Evolutionary conservation across 2,888 invertebrate genomes (phyloP), one percentile per base, ranked within the genome.

Genomic region (Ramazzottius varieornatus): DNA sequence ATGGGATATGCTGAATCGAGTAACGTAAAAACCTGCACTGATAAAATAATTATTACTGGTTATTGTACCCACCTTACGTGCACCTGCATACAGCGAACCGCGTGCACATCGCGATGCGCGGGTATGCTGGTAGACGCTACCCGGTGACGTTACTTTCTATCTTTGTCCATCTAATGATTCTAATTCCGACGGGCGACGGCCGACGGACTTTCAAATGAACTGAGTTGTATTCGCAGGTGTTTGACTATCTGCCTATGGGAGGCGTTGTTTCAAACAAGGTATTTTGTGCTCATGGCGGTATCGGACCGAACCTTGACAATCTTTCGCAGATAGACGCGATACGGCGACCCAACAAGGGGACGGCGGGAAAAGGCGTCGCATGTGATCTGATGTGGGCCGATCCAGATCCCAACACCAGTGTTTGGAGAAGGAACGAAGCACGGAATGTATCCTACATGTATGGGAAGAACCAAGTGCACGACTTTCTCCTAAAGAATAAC

Each of bases 371-470:
- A 8, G 54, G 54, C 20, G 54, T 54, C 20, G 54, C 54, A 8
- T 54, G 54, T 24, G 54, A 54, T 29, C 54, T 54, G 4, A 24
- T 54, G 54, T 54, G 54, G 54, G 54, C 54, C 29, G 54, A 54
- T 54, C 54, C 54, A 4, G 54, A 54, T 54, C 54, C 54, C 54
- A 29, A 8, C 4, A 29, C 54, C 20, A 24, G 24, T 4, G 8
- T 24, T 54, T 54, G 54, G 54, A 54, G 24, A 24, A 13, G 29
- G 20, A 54, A 54, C 54, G 54, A 4, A 4, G n/a, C 20, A 4
- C 54, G 54, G 4, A 54, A 54, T 29, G 54, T 54, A 8, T 54
- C 54, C 54, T 54, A 54, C 54, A 29, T 54, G 20, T 54, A n/a
- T 24, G 54, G 54, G 29, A 16, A 29, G 20, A 29, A 54, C 29